These are phyloP conservation scores for Stegophylla sp. DNA, from an alignment of 2,888 invertebrate genomes.

Conservation along the genomic window DNA sequence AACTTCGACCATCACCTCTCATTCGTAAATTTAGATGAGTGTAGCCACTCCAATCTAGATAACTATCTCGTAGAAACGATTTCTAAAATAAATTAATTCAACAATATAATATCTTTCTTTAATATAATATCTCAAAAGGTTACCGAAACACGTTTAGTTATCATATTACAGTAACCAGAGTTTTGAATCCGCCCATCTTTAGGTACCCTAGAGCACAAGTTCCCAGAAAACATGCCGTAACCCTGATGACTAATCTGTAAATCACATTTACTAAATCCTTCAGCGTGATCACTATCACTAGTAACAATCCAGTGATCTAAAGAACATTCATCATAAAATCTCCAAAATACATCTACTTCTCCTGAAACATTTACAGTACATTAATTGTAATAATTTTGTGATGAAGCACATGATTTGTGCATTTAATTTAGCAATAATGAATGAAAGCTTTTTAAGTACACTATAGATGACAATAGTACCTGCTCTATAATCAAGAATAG, in stretches of 20 bases:
- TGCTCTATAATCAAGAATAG: constrained; percentile 44
- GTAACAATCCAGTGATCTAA: constrained; percentile 78
- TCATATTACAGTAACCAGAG: constrained; percentile 84
- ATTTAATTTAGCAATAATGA: too few relatives aligned
- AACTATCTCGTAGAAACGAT: constrained; percentile 78
- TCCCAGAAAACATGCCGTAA: constrained; percentile 77
- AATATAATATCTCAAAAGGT: constrained; percentile 62
- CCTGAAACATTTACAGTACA: constrained; percentile 65
- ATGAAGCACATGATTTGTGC: too few relatives aligned
- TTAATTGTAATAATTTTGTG: too few relatives aligned
- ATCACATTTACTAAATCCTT: constrained; percentile 70
- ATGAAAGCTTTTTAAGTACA: too few relatives aligned
- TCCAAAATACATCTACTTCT: constrained; percentile 78
- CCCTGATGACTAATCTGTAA: constrained; percentile 71
- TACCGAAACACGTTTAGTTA: constrained; percentile 73
- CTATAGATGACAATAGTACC: neutral
- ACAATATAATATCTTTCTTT: neutral
- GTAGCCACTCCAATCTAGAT: constrained; percentile 79
- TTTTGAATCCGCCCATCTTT: constrained; percentile 80
- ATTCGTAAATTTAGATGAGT: constrained; percentile 79
- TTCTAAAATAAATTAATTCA: constrained; percentile 68
- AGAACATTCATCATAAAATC: constrained; percentile 72
- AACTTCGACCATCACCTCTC: constrained; percentile 92
- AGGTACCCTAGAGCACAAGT: constrained; percentile 74
- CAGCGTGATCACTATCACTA: constrained; percentile 80